Evolutionary conservation across 2,797 vertebrate genomes (phyloP).

Genomic region (Nannoperca obscura): DNA sequence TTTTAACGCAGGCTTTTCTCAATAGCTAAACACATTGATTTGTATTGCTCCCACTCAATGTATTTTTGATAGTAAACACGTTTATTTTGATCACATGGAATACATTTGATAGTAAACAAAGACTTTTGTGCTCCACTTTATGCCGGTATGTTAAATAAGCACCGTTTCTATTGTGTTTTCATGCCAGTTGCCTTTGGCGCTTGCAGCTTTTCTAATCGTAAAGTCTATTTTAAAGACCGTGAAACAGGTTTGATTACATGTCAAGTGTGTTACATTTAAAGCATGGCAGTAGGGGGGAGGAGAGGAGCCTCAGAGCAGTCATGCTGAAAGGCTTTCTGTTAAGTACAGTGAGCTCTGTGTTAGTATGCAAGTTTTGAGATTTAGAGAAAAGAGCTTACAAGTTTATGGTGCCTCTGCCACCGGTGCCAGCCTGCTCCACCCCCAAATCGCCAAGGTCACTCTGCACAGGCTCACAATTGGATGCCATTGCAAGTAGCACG

Average conservation of each 20-base stretch:
- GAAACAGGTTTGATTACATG: conserved; percentile 24
- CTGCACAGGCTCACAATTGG: not conserved
- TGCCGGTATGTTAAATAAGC: not conserved
- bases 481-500: not conserved
- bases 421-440: not conserved
- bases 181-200: not conserved
- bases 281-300: not conserved
- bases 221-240: not conserved
- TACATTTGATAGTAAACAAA: not conserved
- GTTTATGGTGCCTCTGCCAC: conserved; percentile 7
- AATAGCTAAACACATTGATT: not conserved
- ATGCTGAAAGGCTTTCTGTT: not conserved
- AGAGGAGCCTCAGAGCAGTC: not conserved
- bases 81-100: not conserved
- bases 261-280: conserved; percentile 1
- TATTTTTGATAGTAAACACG: not conserved
- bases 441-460: not conserved
- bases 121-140: not conserved
- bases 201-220: not conserved
- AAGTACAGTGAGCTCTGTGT: conserved; percentile 4
- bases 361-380: not conserved
- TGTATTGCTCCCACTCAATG: not conserved
- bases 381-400: not conserved
- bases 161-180: not conserved
- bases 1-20: not conserved